Evolutionary conservation across 2,888 invertebrate genomes (phyloP).

Genomic region (Rugalucina vietnamica): DNA sequence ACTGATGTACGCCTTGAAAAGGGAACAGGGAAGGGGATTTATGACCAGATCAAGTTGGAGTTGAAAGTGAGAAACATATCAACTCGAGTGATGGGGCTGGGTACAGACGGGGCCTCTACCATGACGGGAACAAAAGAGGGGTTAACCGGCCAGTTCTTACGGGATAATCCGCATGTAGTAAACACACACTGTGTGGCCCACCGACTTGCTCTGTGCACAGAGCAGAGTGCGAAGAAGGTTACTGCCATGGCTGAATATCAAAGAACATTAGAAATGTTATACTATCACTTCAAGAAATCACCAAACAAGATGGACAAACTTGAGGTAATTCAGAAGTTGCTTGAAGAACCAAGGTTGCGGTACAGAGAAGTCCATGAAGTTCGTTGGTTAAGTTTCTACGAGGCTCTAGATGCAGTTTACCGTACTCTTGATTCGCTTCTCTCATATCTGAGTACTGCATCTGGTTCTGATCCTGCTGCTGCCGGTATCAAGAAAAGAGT

Average conservation of each 20-base stretch:
- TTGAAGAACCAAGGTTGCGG: conserved; percentile 42
- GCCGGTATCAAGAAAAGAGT: conserved; percentile 47
- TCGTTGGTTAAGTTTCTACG: conserved; percentile 1
- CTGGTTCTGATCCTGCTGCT: conserved; percentile 40
- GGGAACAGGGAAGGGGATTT: conserved; percentile 34
- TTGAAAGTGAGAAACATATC: not conserved
- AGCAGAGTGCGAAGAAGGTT: conserved; percentile 50
- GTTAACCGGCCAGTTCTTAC: conserved; percentile 47
- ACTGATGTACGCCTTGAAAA: conserved; percentile 27
- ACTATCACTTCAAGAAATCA: conserved; percentile 54
- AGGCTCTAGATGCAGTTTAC: not conserved
- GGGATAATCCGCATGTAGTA: conserved; percentile 41
- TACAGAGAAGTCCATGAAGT: conserved; percentile 50
- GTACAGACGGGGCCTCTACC: conserved; percentile 54
- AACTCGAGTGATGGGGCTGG: conserved; percentile 37
- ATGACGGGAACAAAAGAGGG: conserved; percentile 57
- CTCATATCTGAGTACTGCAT: conserved; percentile 5
- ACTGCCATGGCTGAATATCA: conserved; percentile 45
- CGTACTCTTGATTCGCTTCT: not conserved
- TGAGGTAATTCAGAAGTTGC: conserved; percentile 42
- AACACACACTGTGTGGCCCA: conserved; percentile 59
- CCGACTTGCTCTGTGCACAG: conserved; percentile 45
- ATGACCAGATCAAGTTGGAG: conserved; percentile 15
- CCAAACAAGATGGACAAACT: conserved; percentile 30
- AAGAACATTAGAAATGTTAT: conserved; percentile 27